These are phyloP conservation scores for Coelopa pilipes DNA, from an alignment of 2,888 invertebrate genomes.

Conservation along the genomic window DNA sequence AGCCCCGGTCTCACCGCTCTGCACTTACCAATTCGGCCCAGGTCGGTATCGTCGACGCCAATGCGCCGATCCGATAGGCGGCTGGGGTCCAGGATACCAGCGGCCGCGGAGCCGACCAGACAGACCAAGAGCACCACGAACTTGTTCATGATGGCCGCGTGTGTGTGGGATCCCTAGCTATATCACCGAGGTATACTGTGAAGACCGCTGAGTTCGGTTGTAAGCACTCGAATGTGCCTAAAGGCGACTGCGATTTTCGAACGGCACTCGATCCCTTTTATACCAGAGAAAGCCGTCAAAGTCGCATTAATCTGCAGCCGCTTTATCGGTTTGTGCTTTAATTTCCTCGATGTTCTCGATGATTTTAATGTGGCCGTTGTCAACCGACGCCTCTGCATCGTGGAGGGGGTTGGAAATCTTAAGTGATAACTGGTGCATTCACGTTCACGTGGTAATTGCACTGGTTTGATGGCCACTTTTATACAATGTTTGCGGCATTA, in stretches of 20 bases:
- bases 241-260: slow-evolving; percentile 40
- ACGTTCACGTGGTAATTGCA: too few relatives aligned
- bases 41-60: not conserved
- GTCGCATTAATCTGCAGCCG: too few relatives aligned
- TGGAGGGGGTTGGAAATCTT: too few relatives aligned
- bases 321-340: too few relatives aligned
- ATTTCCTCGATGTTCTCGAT: too few relatives aligned
- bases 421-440: too few relatives aligned
- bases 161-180: slow-evolving; percentile 2
- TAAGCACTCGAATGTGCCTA: slow-evolving; percentile 26
- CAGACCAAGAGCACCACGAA: slow-evolving; percentile 50
- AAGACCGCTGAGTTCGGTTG: slow-evolving; percentile 22
- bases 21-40: slow-evolving; percentile 3
- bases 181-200: slow-evolving; percentile 27
- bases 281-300: slow-evolving; percentile 16
- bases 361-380: too few relatives aligned
- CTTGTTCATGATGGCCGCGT: slow-evolving; percentile 49
- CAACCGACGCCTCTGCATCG: too few relatives aligned
- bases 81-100: slow-evolving; percentile 45
- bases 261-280: slow-evolving; percentile 33
- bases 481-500: too few relatives aligned
- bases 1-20: not conserved
- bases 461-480: too few relatives aligned
- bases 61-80: not conserved
- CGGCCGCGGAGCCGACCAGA: slow-evolving; percentile 49